These are phyloP conservation scores for Melanaphis sacchari DNA, from an alignment of 1,140 invertebrate species.

Conservation along the genomic window DNA sequence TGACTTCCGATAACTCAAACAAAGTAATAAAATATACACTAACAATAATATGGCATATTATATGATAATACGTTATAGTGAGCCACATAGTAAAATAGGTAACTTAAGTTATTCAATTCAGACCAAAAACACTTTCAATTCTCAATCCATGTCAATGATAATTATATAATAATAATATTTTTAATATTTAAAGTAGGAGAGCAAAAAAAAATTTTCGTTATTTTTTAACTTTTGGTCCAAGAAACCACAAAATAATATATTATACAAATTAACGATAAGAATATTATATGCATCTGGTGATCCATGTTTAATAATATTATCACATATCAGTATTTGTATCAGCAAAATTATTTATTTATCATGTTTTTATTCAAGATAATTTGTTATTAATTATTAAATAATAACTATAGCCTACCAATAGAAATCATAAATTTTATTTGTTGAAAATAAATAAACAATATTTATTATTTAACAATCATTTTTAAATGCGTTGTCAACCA, in stretches of 20 bases:
- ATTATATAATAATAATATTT: neutral
- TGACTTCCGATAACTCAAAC: neutral
- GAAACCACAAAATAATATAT: neutral
- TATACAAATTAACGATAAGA: neutral
- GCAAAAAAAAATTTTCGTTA: neutral
- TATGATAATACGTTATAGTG: neutral
- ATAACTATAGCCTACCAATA: neutral
- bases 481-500: neutral
- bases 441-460: neutral
- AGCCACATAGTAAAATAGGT: neutral
- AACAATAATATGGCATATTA: neutral
- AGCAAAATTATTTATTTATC: neutral
- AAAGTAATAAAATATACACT: neutral
- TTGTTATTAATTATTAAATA: neutral
- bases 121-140: neutral
- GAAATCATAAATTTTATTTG: neutral
- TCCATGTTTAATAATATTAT: neutral
- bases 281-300: neutral
- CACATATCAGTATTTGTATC: neutral
- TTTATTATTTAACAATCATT: neutral
- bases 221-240: neutral
- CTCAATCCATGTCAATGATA: neutral
- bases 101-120: neutral
- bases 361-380: neutral
- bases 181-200: neutral